A percentile compares a stretch with the other conserved stretches of the same genome.
These are phyloP conservation scores for Parasteatoda tepidariorum DNA, from an alignment of 1,140 invertebrate genomes.

Conservation along the genomic window DNA sequence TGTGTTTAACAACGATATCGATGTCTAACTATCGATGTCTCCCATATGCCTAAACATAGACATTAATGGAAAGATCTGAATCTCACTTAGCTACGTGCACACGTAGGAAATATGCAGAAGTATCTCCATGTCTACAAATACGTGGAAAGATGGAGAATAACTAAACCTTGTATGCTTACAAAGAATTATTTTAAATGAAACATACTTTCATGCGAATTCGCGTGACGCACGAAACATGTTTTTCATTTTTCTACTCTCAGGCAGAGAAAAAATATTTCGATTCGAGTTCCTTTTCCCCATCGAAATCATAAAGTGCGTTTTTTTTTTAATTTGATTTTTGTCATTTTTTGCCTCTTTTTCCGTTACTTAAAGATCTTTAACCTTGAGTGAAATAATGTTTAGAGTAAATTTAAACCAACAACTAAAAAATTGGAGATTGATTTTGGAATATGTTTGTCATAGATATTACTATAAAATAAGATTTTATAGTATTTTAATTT, in stretches of 20 bases:
- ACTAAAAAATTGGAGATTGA: background rate
- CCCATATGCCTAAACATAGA: too few species aligned
- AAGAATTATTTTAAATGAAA: conserved; percentile 59
- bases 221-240: conserved; percentile 51
- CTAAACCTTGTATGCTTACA: conserved; percentile 43
- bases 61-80: too few species aligned
- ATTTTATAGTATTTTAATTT: too few species aligned
- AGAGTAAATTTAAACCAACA: background rate
- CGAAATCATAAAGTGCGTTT: conserved; percentile 39
- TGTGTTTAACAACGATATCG: too few species aligned
- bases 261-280: conserved; percentile 58
- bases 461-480: too few species aligned
- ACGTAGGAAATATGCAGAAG: too few species aligned
- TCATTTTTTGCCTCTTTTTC: conserved; percentile 5
- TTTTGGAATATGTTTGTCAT: conserved; percentile 17
- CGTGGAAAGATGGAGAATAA: too few species aligned
- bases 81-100: too few species aligned
- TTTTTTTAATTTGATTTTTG: conserved; percentile 58
- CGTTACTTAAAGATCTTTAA: conserved; percentile 3
- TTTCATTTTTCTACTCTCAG: conserved; percentile 35
- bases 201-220: conserved; percentile 52
- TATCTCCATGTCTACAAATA: too few species aligned
- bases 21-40: too few species aligned
- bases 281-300: conserved; percentile 34
- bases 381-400: conserved; percentile 37